phyloP scores from a whole-genome alignment of 2,888 invertebrate species.

The Mesorhabditis belari region DNA sequence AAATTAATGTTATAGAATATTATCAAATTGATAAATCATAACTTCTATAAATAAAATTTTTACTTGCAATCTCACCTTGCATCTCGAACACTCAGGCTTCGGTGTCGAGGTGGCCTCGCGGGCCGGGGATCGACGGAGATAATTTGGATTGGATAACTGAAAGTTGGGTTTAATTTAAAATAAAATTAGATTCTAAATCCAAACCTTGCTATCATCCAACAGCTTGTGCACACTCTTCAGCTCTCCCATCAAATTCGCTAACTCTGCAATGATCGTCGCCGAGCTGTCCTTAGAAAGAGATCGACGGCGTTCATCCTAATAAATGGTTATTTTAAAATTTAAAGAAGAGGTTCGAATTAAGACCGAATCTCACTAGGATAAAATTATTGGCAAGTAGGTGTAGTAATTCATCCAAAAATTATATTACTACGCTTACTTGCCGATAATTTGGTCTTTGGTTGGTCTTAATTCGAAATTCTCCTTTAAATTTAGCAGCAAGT shows the following conservation, averaged over 20 bases:
- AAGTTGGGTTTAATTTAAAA: neutral
- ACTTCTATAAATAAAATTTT: neutral
- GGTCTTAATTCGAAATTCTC: neutral
- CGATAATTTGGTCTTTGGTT: neutral
- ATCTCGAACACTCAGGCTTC: conserved; percentile 2
- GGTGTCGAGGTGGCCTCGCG: neutral
- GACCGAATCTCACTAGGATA: neutral
- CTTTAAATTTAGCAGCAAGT: neutral
- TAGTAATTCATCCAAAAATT: neutral
- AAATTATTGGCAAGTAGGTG: neutral
- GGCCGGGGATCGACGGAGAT: neutral
- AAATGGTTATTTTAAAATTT: too few species aligned
- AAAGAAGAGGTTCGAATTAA: too few species aligned
- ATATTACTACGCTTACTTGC: too few species aligned
- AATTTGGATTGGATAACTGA: conserved; percentile 6
- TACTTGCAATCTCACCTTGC: neutral
- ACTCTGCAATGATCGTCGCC: conserved; percentile 44
- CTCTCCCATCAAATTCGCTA: conserved; percentile 49
- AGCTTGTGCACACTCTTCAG: conserved; percentile 40
- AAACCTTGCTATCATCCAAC: conserved; percentile 34
- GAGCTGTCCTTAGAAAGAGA: conserved; percentile 46
- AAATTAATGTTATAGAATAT: neutral
- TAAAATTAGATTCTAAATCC: neutral
- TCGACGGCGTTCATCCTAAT: conserved; percentile 45
- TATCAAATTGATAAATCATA: neutral